These are phyloP conservation scores for Erinaceus europaeus DNA, from an alignment of 2,113 vertebrate genomes.

Conservation along the genomic window DNA sequence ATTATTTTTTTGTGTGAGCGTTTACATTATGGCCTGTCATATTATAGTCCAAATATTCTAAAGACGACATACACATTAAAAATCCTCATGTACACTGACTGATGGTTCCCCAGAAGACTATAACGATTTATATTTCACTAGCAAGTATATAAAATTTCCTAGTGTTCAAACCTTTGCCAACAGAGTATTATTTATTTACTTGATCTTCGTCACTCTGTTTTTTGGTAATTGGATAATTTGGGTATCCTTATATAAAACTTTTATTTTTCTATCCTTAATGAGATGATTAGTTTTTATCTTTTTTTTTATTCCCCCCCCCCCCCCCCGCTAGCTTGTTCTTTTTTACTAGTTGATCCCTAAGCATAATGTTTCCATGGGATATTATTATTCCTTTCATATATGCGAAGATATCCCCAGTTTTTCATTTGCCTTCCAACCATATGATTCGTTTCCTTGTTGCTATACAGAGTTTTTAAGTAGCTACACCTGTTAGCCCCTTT, in stretches of 20 bases:
- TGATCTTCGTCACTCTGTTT: not conserved
- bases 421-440: not conserved
- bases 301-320: not conserved
- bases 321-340: not conserved
- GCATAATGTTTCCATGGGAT: not conserved
- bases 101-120: not conserved
- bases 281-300: not conserved
- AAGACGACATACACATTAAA: not conserved
- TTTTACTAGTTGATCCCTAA: not conserved
- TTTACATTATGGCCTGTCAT: not conserved
- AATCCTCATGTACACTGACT: not conserved
- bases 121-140: not conserved
- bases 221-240: not conserved
- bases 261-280: not conserved
- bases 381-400: not conserved
- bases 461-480: not conserved
- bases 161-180: not conserved
- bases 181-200: not conserved
- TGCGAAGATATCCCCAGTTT: not conserved
- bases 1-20: not conserved
- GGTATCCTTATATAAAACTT: not conserved
- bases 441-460: not conserved
- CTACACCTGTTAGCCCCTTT: not conserved
- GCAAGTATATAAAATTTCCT: not conserved
- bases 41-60: not conserved